phyloP scores from a whole-genome alignment of 2,888 invertebrate genomes.

The Empis livida region DNA sequence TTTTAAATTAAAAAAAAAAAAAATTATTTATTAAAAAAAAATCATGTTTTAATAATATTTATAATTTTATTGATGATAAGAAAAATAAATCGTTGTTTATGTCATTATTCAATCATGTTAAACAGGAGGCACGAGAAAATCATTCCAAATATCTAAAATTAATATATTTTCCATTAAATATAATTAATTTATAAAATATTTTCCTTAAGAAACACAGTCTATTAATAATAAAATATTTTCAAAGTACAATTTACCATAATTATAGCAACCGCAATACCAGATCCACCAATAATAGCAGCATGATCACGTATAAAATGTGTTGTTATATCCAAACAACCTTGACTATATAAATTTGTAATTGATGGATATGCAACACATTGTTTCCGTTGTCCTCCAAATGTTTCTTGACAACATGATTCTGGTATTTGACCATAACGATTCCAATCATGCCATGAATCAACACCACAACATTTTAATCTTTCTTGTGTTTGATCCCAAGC shows the following conservation, averaged over 20 bases:
- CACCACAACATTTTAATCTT: slow-evolving; percentile 74
- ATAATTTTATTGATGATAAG: no score
- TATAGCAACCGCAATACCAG: slow-evolving; percentile 70
- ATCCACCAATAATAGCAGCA: slow-evolving; percentile 66
- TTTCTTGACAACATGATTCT: slow-evolving; percentile 62
- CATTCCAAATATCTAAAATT: slow-evolving; percentile 63
- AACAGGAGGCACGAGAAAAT: slow-evolving; percentile 74
- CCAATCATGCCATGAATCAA: slow-evolving; percentile 65
- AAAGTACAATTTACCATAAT: slow-evolving; percentile 52
- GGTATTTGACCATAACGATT: slow-evolving; percentile 56
- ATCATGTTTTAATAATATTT: no score
- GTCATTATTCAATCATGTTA: slow-evolving; percentile 59
- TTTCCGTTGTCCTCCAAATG: slow-evolving; percentile 37
- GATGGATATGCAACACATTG: slow-evolving; percentile 31
- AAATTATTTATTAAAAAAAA: no score
- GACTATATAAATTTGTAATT: slow-evolving; percentile 40
- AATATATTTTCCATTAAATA: not conserved
- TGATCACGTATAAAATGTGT: slow-evolving; percentile 60
- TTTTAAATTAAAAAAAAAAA: no score
- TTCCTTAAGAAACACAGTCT: no score
- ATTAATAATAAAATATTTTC: not conserved
- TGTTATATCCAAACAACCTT: slow-evolving; percentile 64
- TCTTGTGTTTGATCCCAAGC: slow-evolving; percentile 85
- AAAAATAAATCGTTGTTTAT: no score
- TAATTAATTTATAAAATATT: no score